Evolutionary conservation across 2,797 vertebrate genomes (phyloP).

Genomic region (Steatocranus sp.): DNA sequence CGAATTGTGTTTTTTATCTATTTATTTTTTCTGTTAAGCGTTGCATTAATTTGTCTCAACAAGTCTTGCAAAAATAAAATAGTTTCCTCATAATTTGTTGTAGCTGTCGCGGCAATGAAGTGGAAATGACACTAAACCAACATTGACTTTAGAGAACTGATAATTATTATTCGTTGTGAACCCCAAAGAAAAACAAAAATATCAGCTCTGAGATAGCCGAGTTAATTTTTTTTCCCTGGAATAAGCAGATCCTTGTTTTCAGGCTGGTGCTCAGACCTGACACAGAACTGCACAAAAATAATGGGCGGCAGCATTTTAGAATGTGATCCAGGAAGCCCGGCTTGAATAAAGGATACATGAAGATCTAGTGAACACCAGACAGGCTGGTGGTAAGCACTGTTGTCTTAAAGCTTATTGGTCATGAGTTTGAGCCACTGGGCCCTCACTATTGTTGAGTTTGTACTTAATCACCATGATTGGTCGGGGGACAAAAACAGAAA

Average conservation of each 20-base stretch:
- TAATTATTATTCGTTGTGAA: not conserved
- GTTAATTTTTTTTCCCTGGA: not conserved
- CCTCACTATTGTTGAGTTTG: not conserved
- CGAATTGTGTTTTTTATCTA: not conserved
- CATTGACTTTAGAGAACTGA: not conserved
- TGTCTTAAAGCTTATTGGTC: not conserved
- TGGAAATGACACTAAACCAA: not conserved
- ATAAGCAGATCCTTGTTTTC: not conserved
- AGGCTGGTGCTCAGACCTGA: not conserved
- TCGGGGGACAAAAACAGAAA: accelerated
- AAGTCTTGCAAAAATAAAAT: not conserved
- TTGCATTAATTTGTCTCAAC: not conserved
- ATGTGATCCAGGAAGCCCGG: not conserved
- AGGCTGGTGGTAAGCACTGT: not conserved
- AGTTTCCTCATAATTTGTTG: not conserved
- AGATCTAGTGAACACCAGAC: not conserved
- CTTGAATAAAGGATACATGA: not conserved
- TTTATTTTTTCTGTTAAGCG: not conserved
- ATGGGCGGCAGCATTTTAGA: not conserved
- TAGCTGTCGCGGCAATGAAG: not conserved
- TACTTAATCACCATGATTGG: not conserved
- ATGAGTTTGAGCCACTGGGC: not conserved
- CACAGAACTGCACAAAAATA: not conserved
- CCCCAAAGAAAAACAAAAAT: not conserved
- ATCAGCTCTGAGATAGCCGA: not conserved